Evolutionary conservation across 2,113 vertebrate genomes (phyloP).

Genomic region (Egretta garzetta): DNA sequence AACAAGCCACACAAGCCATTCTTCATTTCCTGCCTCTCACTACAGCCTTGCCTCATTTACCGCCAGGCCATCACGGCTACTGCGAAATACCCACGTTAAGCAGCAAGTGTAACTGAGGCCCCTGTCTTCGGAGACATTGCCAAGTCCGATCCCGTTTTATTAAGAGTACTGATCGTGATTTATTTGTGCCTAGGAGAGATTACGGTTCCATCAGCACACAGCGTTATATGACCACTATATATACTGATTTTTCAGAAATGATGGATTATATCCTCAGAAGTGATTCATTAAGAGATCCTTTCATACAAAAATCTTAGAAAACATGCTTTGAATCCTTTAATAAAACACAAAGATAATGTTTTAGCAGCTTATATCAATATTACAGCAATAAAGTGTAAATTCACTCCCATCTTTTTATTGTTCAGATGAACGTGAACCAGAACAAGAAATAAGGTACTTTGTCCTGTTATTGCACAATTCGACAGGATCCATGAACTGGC

Average conservation of each 20-base stretch:
- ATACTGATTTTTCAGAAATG: neutral
- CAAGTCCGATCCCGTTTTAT: neutral
- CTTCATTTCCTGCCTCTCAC: neutral
- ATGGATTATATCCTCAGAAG: neutral
- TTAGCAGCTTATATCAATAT: neutral
- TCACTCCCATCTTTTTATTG: neutral
- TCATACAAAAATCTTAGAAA: neutral
- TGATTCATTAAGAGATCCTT: neutral
- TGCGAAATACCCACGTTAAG: fast-evolving
- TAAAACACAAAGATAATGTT: neutral
- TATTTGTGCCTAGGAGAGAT: neutral
- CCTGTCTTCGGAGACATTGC: neutral
- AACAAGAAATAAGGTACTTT: neutral
- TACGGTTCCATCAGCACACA: neutral
- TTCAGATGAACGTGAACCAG: neutral
- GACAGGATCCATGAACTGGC: neutral
- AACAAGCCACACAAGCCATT: neutral
- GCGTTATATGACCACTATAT: neutral
- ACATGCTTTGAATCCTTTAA: neutral
- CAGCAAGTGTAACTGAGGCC: neutral
- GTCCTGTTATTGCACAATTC: neutral
- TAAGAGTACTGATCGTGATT: neutral
- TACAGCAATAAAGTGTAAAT: neutral
- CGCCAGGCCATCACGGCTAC: fast-evolving
- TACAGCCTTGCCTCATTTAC: neutral